These are phyloP conservation scores for Linepithema humile DNA, from an alignment of 1,140 invertebrate species.

Conservation along the genomic window DNA sequence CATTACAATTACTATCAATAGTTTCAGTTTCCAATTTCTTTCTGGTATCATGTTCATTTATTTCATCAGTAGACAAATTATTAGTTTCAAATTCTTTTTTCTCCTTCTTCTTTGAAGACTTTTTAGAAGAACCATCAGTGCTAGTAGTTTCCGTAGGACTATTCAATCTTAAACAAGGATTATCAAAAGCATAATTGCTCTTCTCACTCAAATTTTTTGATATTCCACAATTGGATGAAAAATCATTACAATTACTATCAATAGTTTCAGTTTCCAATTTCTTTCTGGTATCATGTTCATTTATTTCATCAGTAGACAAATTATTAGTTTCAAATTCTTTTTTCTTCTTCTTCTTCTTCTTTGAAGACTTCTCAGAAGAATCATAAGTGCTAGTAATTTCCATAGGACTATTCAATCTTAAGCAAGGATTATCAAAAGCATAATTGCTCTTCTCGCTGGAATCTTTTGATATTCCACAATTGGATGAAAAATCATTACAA, in stretches of 20 bases:
- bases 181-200: conserved; percentile 73
- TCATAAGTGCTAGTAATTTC: conserved; percentile 18
- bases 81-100: conserved; percentile 59
- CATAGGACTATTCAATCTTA: conserved; percentile 64
- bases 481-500: conserved; percentile 62
- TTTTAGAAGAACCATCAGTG: not conserved
- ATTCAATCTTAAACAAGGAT: conserved; percentile 73
- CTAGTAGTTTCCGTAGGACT: conserved; percentile 45
- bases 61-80: not conserved
- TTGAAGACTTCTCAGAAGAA: conserved; percentile 28
- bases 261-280: conserved; percentile 29
- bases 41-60: not conserved
- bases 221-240: conserved; percentile 42
- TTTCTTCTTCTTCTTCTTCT: conserved; percentile 67
- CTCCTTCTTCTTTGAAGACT: conserved; percentile 59
- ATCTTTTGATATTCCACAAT: conserved; percentile 62
- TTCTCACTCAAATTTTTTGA: conserved; percentile 64
- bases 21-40: conserved; percentile 51
- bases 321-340: conserved; percentile 42
- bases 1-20: conserved; percentile 32
- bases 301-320: not conserved
- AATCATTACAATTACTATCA: conserved; percentile 48
- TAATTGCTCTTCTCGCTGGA: conserved; percentile 57
- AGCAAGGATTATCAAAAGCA: conserved; percentile 77
- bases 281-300: conserved; percentile 23